These are phyloP conservation scores for Clupea harengus DNA, from an alignment of 2,113 vertebrate species.

Conservation along the genomic window DNA sequence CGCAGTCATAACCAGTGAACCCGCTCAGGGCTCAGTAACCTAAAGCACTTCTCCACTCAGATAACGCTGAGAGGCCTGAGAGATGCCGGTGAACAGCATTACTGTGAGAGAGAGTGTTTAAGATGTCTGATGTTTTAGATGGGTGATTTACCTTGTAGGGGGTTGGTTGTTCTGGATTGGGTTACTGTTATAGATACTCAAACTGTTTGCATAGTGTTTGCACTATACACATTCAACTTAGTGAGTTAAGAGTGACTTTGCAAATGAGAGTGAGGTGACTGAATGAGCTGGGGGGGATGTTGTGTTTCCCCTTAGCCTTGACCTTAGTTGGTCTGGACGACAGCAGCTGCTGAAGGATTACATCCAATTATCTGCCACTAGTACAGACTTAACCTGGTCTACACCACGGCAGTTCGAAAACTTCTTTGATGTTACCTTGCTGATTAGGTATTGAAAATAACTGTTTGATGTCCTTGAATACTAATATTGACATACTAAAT, in stretches of 20 bases:
- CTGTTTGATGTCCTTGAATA: not conserved
- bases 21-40: not conserved
- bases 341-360: not conserved
- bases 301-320: not conserved
- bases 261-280: not conserved
- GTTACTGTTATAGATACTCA: not conserved
- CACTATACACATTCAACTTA: not conserved
- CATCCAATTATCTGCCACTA: not conserved
- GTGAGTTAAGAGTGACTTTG: not conserved
- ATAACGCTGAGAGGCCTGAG: not conserved
- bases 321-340: not conserved
- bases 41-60: not conserved
- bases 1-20: not conserved
- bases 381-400: not conserved
- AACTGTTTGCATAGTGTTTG: not conserved
- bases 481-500: not conserved
- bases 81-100: not conserved
- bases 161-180: not conserved
- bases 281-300: not conserved
- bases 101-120: not conserved
- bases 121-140: not conserved
- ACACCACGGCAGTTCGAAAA: not conserved
- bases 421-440: not conserved
- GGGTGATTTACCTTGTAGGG: slow-evolving; percentile 1
- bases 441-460: not conserved